A percentile compares a stretch with the other conserved stretches of the same genome.
Evolutionary conservation across 2,113 vertebrate species (phyloP).

Genomic region (Archilochus colubris): DNA sequence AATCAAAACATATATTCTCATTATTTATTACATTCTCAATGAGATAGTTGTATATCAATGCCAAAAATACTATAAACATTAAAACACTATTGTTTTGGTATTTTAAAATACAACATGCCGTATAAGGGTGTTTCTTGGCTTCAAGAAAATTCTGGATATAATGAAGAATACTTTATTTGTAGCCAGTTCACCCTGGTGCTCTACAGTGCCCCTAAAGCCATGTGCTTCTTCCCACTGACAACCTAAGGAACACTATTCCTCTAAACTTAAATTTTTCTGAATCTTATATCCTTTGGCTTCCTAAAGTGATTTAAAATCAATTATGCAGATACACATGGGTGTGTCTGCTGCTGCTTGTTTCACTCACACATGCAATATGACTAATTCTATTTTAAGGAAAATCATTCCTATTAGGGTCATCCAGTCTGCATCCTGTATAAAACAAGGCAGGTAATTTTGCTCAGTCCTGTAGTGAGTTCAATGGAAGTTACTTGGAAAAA

Average conservation of each 20-base stretch:
- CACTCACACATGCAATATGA: conserved; percentile 17
- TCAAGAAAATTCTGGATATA: not conserved
- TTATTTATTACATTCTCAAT: not conserved
- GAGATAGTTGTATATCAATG: not conserved
- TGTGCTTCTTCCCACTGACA: not conserved
- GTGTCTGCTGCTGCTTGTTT: not conserved
- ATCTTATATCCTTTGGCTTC: not conserved
- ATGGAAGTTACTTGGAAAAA: not conserved
- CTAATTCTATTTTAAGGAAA: conserved; percentile 23
- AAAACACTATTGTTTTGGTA: not conserved
- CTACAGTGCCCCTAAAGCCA: not conserved
- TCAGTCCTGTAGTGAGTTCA: not conserved
- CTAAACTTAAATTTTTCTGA: not conserved
- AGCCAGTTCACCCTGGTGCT: not conserved
- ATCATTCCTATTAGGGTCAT: not conserved
- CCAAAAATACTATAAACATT: not conserved
- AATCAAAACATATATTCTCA: not conserved
- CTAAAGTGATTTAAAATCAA: conserved; percentile 5
- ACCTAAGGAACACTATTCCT: not conserved
- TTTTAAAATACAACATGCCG: not conserved
- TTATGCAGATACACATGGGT: not conserved
- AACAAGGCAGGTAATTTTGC: conserved; percentile 10
- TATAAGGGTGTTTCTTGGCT: not conserved
- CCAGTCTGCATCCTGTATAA: not conserved
- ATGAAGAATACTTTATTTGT: not conserved